phyloP scores from a whole-genome alignment of 2,888 invertebrate genomes.

The Plagiodera versicolora region DNA sequence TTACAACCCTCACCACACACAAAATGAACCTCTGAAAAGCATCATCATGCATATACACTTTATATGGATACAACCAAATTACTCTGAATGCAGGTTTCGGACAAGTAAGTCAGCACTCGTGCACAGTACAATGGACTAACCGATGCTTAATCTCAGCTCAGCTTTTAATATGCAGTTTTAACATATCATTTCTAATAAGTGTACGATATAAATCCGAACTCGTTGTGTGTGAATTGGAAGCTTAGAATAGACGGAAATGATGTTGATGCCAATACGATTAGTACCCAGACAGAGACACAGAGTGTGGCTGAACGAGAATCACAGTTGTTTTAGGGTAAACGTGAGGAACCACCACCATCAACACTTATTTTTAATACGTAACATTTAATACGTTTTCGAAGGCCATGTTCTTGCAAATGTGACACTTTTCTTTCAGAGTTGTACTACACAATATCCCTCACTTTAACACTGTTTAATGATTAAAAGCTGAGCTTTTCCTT shows the following conservation, averaged over 20 bases:
- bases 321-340: conserved; percentile 40
- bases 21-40: conserved; percentile 17
- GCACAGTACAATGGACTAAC: conserved; percentile 57
- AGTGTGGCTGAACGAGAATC: conserved; percentile 33
- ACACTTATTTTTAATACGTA: conserved; percentile 41
- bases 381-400: conserved; percentile 45
- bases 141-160: conserved; percentile 57
- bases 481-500: conserved; percentile 56
- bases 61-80: conserved; percentile 24
- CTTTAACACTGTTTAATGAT: conserved; percentile 51
- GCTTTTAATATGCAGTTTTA: conserved; percentile 57
- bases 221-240: conserved; percentile 52
- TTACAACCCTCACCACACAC: conserved; percentile 6
- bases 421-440: conserved; percentile 48
- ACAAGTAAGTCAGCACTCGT: conserved; percentile 55
- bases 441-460: conserved; percentile 42
- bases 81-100: conserved; percentile 38
- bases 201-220: conserved; percentile 49
- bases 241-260: conserved; percentile 47
- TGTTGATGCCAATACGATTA: conserved; percentile 27
- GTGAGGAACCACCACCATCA: conserved; percentile 41
- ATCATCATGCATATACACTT: conserved; percentile 22
- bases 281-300: conserved; percentile 27
- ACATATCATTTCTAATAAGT: conserved; percentile 53
- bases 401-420: conserved; percentile 57